These are phyloP conservation scores for Illadopsis cleaveri DNA, from an alignment of 2,113 vertebrate genomes.

Conservation along the genomic window DNA sequence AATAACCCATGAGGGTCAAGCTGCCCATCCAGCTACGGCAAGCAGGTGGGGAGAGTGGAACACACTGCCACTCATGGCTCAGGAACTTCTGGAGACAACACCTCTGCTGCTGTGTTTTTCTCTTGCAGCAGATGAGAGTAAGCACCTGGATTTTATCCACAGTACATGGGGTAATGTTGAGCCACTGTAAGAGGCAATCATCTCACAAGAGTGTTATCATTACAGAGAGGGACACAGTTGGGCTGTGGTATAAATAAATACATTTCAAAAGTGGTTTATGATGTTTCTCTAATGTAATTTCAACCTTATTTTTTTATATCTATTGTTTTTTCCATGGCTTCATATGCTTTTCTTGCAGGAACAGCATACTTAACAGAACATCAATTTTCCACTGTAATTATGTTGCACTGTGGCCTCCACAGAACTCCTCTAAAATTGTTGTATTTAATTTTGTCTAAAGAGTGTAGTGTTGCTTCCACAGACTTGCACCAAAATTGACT, in stretches of 20 bases:
- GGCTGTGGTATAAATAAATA: neutral
- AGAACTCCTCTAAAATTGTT: constrained; percentile 29
- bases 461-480: neutral
- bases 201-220: neutral
- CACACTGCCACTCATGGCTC: neutral
- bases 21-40: neutral
- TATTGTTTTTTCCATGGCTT: constrained; percentile 12
- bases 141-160: neutral
- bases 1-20: neutral
- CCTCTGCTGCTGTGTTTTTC: neutral
- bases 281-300: neutral
- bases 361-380: constrained; percentile 21
- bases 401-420: neutral
- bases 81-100: neutral
- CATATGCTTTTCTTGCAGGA: constrained; percentile 42
- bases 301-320: neutral
- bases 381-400: constrained; percentile 39
- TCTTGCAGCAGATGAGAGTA: neutral
- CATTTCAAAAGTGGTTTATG: neutral
- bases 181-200: neutral
- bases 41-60: neutral
- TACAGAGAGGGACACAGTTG: neutral
- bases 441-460: constrained; percentile 47
- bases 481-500: constrained; percentile 13
- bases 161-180: fast-evolving